These are phyloP conservation scores for Fukomys damarensis DNA, from an alignment of 2,113 vertebrate species.

Conservation along the genomic window DNA sequence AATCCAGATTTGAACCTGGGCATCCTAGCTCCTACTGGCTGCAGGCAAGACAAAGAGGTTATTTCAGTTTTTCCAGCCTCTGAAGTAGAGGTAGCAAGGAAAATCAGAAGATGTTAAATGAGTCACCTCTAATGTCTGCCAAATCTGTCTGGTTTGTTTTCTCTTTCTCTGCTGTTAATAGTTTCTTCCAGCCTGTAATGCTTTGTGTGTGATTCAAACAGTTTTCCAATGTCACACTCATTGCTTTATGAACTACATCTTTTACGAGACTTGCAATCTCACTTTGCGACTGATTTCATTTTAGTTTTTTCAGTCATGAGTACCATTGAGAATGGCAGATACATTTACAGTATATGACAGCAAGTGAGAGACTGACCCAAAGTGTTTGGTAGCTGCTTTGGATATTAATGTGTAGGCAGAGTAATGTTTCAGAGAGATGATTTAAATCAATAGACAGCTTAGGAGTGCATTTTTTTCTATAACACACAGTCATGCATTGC, in stretches of 20 bases:
- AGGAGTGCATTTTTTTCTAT: neutral
- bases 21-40: neutral
- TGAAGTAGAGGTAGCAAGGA: neutral
- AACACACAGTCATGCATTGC: neutral
- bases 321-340: neutral
- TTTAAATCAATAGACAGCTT: neutral
- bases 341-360: neutral
- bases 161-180: neutral
- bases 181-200: neutral
- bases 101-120: neutral
- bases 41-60: neutral
- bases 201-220: neutral
- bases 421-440: neutral
- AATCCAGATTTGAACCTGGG: neutral
- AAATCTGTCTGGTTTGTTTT: neutral
- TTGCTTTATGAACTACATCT: neutral
- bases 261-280: conserved; percentile 1
- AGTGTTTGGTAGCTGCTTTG: neutral
- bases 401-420: neutral
- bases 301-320: neutral
- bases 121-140: conserved; percentile 8
- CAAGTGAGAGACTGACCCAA: neutral
- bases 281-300: neutral
- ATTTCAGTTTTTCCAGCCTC: neutral
- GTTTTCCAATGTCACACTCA: neutral